Percentiles rank a stretch among this genome's conserved stretches.
Conservation (phyloP, 2,797 vertebrate species). For the Pogonophryne albipinna region DNA sequence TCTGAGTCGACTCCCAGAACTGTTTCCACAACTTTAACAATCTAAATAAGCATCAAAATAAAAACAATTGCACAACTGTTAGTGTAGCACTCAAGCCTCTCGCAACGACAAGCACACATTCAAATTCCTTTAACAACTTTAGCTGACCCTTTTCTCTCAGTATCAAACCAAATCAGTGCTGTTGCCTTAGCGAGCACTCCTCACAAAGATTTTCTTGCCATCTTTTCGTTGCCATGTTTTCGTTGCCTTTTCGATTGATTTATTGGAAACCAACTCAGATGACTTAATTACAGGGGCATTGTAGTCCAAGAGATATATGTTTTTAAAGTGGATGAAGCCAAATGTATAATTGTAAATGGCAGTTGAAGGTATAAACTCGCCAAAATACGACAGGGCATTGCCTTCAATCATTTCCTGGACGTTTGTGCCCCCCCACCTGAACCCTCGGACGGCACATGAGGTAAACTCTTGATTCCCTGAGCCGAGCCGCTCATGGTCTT, state of each 20-base stretch:
- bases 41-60: conserved; percentile 39
- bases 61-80: conserved; percentile 50
- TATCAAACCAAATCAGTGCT: conserved; percentile 75
- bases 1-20: conserved; percentile 44
- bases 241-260: conserved; percentile 65
- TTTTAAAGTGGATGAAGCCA: conserved; percentile 58
- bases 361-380: conserved; percentile 52
- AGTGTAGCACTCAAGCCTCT: conserved; percentile 65
- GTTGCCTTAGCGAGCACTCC: conserved; percentile 72
- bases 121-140: conserved; percentile 56
- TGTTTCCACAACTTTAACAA: conserved; percentile 28
- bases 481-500: conserved; percentile 51
- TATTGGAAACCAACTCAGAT: conserved; percentile 33
- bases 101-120: conserved; percentile 19
- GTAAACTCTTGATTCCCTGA: conserved; percentile 44
- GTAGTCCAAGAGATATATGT: conserved; percentile 20
- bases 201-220: conserved; percentile 51
- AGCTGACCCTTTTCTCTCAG: conserved; percentile 53
- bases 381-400: conserved; percentile 57
- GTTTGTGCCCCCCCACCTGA: conserved; percentile 30
- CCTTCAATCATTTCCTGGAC: conserved; percentile 51
- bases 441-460: conserved; percentile 50
- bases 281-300: conserved; percentile 28
- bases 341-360: conserved; percentile 59
- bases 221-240: conserved; percentile 56